These are phyloP conservation scores for Etheostoma nigrum DNA, from an alignment of 2,797 vertebrate genomes.

Conservation along the genomic window DNA sequence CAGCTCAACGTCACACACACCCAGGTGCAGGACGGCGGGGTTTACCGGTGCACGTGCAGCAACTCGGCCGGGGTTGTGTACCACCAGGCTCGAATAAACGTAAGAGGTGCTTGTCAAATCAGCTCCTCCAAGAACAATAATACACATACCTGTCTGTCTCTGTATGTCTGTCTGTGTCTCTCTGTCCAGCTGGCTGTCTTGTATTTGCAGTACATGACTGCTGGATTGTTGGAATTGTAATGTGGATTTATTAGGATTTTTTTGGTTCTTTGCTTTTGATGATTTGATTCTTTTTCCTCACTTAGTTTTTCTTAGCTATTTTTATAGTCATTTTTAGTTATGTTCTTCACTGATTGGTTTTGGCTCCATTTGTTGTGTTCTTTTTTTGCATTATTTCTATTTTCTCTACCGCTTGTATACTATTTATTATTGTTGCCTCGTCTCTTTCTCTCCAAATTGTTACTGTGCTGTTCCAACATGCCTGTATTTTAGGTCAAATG, in stretches of 20 bases:
- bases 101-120: slow-evolving; percentile 99
- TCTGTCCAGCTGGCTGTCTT: slow-evolving; percentile 33
- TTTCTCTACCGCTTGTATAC: slow-evolving; percentile 12
- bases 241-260: background rate
- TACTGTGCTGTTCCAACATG: slow-evolving; percentile 44
- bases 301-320: background rate
- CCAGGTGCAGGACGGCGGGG: slow-evolving; percentile 96
- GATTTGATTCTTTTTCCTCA: background rate
- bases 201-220: slow-evolving; percentile 18
- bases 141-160: slow-evolving; percentile 82
- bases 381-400: slow-evolving; percentile 12
- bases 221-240: slow-evolving; percentile 16
- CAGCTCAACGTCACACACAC: slow-evolving; percentile 98
- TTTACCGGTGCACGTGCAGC: slow-evolving; percentile 98
- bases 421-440: slow-evolving; percentile 37
- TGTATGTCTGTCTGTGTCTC: slow-evolving; percentile 52
- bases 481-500: slow-evolving; percentile 64
- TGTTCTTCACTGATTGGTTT: slow-evolving; percentile 14
- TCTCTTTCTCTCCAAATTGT: slow-evolving; percentile 53
- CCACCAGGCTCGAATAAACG: slow-evolving; percentile 99
- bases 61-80: slow-evolving; percentile 98
- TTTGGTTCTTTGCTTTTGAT: slow-evolving; percentile 7
- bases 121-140: slow-evolving; percentile 96
- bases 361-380: background rate
- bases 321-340: slow-evolving; percentile 6